These are phyloP conservation scores for Circaetus cinerascens DNA, from an alignment of 2,113 vertebrate species.

Conservation along the genomic window DNA sequence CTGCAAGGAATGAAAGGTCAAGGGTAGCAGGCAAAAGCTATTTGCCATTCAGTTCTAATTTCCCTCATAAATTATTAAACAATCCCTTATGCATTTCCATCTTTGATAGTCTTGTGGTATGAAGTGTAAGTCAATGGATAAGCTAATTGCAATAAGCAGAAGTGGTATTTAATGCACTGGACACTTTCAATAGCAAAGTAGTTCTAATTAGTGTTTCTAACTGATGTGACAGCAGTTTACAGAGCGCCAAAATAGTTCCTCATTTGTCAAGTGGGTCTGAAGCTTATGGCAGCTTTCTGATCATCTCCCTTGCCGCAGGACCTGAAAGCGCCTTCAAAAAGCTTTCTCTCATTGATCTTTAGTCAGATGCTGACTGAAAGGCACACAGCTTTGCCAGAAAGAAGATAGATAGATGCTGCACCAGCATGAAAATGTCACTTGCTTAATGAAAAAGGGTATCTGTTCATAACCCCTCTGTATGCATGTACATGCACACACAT, in stretches of 20 bases:
- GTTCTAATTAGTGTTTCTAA: constrained; percentile 90
- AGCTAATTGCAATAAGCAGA: constrained; percentile 93
- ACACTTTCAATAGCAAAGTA: constrained; percentile 85
- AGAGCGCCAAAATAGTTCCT: constrained; percentile 79
- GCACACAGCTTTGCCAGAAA: constrained; percentile 76
- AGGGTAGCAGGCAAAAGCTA: constrained; percentile 68
- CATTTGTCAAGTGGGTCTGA: constrained; percentile 80
- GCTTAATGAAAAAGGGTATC: constrained; percentile 74
- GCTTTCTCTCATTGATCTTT: constrained; percentile 84
- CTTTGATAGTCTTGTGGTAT: constrained; percentile 75
- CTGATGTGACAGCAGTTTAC: constrained; percentile 85
- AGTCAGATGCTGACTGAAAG: constrained; percentile 79
- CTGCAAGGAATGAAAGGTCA: constrained; percentile 34
- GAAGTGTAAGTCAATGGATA: constrained; percentile 86
- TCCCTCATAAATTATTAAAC: constrained; percentile 84
- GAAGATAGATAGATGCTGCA: constrained; percentile 79
- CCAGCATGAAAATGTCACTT: constrained; percentile 74
- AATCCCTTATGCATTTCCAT: constrained; percentile 78
- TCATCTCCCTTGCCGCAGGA: constrained; percentile 81
- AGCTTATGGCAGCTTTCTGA: constrained; percentile 83
- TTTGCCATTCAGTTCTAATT: constrained; percentile 75
- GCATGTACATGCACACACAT: not conserved
- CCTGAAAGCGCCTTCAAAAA: constrained; percentile 84
- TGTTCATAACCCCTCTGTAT: constrained; percentile 41
- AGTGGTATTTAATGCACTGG: constrained; percentile 88